Evolutionary conservation across 2,888 invertebrate species (phyloP).

Genomic region (Minunthozetes semirufus): DNA sequence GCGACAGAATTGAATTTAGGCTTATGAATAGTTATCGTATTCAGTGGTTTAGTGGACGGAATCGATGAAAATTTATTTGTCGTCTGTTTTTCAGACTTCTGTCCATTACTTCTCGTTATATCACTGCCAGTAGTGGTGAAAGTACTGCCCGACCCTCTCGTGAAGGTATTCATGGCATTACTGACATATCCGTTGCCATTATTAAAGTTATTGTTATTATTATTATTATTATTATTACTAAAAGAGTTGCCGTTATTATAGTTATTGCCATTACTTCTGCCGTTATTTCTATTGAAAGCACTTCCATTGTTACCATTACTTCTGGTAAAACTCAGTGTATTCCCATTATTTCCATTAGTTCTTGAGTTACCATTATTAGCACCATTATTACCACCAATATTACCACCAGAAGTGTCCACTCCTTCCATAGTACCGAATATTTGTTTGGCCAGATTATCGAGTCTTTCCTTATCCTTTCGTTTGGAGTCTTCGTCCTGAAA

Average conservation of each 20-base stretch:
- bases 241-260: neutral
- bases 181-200: neutral
- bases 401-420: neutral
- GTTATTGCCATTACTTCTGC: neutral
- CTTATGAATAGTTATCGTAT: too few species aligned
- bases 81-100: neutral
- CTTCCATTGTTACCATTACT: neutral
- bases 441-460: constrained; percentile 13
- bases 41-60: too few species aligned
- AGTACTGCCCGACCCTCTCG: too few species aligned
- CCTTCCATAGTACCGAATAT: neutral
- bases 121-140: too few species aligned
- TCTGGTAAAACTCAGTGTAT: neutral
- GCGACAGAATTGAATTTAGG: neutral
- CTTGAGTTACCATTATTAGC: neutral
- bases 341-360: neutral
- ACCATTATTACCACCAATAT: neutral
- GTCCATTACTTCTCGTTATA: neutral
- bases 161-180: too few species aligned
- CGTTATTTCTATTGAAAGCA: neutral
- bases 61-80: neutral
- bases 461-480: neutral
- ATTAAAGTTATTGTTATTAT: neutral
- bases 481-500: neutral
- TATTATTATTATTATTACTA: neutral